Base-by-base conservation (phyloP, 2,888 invertebrate genomes). In the Seira musarum region DNA sequence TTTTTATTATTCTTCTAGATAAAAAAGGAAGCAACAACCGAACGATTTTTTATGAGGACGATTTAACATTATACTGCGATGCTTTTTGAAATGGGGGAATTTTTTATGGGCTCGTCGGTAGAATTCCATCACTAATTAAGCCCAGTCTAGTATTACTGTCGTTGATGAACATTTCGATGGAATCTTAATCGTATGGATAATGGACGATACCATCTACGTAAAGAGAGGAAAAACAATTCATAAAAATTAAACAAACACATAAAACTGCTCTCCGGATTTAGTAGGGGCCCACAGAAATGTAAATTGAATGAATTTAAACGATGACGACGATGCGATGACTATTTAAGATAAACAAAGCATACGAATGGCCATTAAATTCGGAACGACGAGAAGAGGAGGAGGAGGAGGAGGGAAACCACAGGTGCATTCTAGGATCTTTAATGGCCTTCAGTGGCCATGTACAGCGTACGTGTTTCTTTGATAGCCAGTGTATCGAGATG, bases 101-200 rank as follows among this genome's bases (percentile, higher is more conserved):
- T 75, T 75, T 75, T 57, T n/a, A 69, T 75, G n/a, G 63, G 49
- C 15, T 68, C 40, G n/a, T n/a, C n/a, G n/a, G n/a, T n/a, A n/a
- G n/a, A n/a, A n/a, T n/a, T n/a, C n/a, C n/a, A n/a, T n/a, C n/a
- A n/a, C 61, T 75, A 75, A 75, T 68, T 68, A 75, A 68, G 67
- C 60, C 40, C 40, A 40, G 13, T 8, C 40, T 13, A 40, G 6
- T 40, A 40, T 40, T 8, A 40, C 13, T 40, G 6, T 40, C 40
- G 6, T 40, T 40, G 13, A 13, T 40, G 40, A 13, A 40, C 40
- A 40, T 40, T 40, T 40, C n/a, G 40, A 40, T 40, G 40, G 6
- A 40, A 40, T 40, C 40, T 13, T 40, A 40, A 40, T 40, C 40
- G 40, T 40, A 40, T 40, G 13, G 40, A 40, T 40, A 13, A 40